Evolutionary conservation across 2,113 vertebrate species (phyloP), one percentile per base, ranked within the genome.

Genomic region (Dipodomys spectabilis): DNA sequence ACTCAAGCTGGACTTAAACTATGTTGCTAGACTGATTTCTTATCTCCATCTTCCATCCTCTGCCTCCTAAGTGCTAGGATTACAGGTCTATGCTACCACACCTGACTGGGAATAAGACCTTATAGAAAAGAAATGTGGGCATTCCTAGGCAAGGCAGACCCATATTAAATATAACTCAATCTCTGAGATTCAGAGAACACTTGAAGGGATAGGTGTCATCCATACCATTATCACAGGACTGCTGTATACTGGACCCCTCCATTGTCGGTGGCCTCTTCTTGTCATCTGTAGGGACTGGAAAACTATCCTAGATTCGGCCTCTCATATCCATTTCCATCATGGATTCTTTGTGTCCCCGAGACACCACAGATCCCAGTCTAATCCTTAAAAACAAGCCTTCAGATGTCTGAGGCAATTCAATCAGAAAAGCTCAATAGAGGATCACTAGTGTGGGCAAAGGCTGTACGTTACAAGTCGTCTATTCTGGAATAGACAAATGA

Each of bases 91-190:
- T 39, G 32, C 25, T 74, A 45, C 28, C 72, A 65, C 22, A 32
- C 28, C 19, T 19, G 28, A 11, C 18, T 68, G 65, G 81, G 30
- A 72, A 28, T 20, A 35, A 62, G 32, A 5, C 65, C 72, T 65
- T 90, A 39, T 53, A 32, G 90, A 49, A 74, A 87, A 77, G 60
- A 75, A 89, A 62, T 16, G n/a, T 44, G 53, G 32, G 13, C 23
- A 8, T 60, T 9, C 32, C 20, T 53, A 74, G n/a, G 25, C 16
- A 25, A 49, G 1, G 11, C 25, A 88, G 74, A 65, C 20, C 67
- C 45, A 0, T 13, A 35, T 10, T 23, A 69, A 84, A 28, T 5
- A 11, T 7, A 45, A 16, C 39, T 39, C 60, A 62, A 22, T 62
- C 16, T 12, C 49, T 10, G 25, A 82, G 62, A 28, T 39, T 32